These are phyloP conservation scores for Gryllus bimaculatus DNA, from an alignment of 1,140 invertebrate species.

Conservation along the genomic window DNA sequence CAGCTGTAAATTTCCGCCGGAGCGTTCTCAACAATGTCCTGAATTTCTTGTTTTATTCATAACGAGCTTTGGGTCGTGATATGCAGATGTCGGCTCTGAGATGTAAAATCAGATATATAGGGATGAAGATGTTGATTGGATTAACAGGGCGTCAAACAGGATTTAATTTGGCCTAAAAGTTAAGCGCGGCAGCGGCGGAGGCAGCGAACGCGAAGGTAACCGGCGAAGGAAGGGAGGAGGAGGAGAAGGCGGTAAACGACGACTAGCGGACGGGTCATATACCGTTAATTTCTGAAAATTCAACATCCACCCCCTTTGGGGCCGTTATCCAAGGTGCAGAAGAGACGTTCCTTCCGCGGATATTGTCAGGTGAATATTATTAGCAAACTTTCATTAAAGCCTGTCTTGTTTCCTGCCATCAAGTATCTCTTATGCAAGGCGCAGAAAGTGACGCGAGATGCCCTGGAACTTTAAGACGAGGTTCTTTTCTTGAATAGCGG, in stretches of 20 bases:
- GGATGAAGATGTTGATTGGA: conserved; percentile 4
- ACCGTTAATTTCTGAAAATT: neutral
- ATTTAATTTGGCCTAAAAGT: conserved; percentile 5
- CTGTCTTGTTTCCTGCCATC: neutral
- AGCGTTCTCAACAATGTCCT: neutral
- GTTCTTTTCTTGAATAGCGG: neutral
- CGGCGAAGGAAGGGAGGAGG: neutral
- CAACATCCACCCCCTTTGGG: neutral
- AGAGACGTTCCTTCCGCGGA: neutral
- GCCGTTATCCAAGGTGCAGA: neutral
- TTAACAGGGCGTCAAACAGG: conserved; percentile 3
- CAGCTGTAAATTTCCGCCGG: neutral
- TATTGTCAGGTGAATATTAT: conserved; percentile 5
- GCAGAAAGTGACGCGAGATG: neutral
- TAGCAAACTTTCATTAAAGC: conserved; percentile 1
- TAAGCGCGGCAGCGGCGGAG: neutral
- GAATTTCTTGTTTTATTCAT: neutral
- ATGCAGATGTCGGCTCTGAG: neutral
- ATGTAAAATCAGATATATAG: conserved; percentile 6
- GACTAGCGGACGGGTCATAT: neutral
- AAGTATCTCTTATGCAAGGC: neutral
- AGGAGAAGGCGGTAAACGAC: neutral
- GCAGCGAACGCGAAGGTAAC: neutral
- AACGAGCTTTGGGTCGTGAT: neutral
- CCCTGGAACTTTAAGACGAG: neutral